Base-by-base conservation (phyloP, 2,797 vertebrate species). In the Epinephelus awoara region DNA sequence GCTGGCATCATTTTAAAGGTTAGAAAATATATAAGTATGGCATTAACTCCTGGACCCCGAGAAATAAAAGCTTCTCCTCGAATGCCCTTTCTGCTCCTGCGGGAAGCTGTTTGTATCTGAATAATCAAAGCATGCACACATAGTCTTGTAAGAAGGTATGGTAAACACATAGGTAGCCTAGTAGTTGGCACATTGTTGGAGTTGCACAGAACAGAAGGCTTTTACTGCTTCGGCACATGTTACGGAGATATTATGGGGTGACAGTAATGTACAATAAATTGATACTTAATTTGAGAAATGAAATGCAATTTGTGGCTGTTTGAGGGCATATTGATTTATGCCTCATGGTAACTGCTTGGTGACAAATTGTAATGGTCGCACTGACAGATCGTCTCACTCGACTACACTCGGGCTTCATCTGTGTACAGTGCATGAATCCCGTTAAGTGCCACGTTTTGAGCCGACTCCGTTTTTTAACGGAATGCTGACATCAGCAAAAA, bases 401-500 rank as follows among this genome's bases (percentile, higher is more conserved):
- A 86, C 82, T 82, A 69, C 67, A 54, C 80, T 67, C 15, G 13
- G 61, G 75, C 66, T 77, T 77, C 66, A 38, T 82, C 57, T 73
- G 76, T 54, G 63, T 73, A 71, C 63, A 56, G 65, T 61, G 71
- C 77, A 61, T 14, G n/a, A 72, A 79, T 84, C 84, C 84, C 25
- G 67, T 79, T 91, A 89, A 84, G 87, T 81, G 84, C 67, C 73
- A 51, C 76, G 80, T 87, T 85, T 86, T 86, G 67, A 68, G 88
- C 79, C 72, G 63, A 69, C 79, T 59, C 65, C 25, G 81, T 93
- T 85, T 90, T 85, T 90, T 87, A 91, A 82, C 19, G 27, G 74
- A 92, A 81, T 29, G 93, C 93, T 93, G 92, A 94, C 88, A 81
- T 83, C 80, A 59, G 90, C 91, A 86, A 77, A 93, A 93, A 85